phyloP scores from a whole-genome alignment of 2,113 vertebrate species.

The Elaphurus davidianus region DNA sequence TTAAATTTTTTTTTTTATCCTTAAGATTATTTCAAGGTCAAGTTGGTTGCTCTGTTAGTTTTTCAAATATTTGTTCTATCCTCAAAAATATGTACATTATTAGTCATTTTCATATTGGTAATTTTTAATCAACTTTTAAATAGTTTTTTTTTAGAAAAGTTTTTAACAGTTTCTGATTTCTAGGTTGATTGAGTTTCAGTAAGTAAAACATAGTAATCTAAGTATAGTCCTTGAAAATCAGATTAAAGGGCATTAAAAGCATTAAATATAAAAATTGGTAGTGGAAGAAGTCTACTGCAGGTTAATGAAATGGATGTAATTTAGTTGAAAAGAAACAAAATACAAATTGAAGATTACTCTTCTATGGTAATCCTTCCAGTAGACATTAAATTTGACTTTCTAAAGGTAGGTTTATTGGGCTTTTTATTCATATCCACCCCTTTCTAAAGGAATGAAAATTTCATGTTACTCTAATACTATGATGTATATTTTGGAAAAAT shows the following conservation, averaged over 20 bases:
- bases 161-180: conserved; percentile 33
- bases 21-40: neutral
- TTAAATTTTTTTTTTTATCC: neutral
- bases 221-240: conserved; percentile 79
- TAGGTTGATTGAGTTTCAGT: conserved; percentile 39
- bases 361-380: conserved; percentile 72
- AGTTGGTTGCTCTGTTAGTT: conserved; percentile 15
- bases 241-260: conserved; percentile 76
- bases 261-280: conserved; percentile 72
- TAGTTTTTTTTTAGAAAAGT: neutral
- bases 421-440: conserved; percentile 69
- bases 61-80: conserved; percentile 33
- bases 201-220: conserved; percentile 71
- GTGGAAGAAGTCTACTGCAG: conserved; percentile 62
- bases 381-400: conserved; percentile 74
- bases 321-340: conserved; percentile 81
- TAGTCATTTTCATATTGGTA: conserved; percentile 38
- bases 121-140: conserved; percentile 49
- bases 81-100: neutral
- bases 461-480: neutral
- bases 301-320: conserved; percentile 79
- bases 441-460: neutral
- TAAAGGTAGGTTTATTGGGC: conserved; percentile 65
- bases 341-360: conserved; percentile 77
- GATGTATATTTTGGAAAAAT: neutral